Evolutionary conservation across 2,888 invertebrate genomes (phyloP), one percentile per base, ranked within the genome.

Genomic region (Agrochola lota): DNA sequence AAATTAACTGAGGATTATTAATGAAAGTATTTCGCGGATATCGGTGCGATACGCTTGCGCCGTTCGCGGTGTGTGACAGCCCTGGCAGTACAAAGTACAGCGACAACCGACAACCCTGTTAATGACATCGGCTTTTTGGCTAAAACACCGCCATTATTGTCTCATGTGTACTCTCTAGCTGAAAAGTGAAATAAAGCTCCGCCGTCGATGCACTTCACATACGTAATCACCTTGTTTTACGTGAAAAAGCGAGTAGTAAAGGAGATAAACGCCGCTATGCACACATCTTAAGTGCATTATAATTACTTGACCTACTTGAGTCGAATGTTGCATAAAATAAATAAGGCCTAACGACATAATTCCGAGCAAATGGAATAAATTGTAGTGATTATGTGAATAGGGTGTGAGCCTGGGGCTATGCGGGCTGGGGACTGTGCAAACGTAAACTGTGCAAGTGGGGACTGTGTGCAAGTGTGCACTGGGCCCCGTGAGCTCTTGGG

Each of bases 291-390:
- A 94, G 91, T 91, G 91, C 90, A 92, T 92, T 92, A 94, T 94
- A 94, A 94, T 94, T 92, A 92, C 88, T 84, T 83, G 86, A 84
- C 87, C 89, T 91, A 88, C 90, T 91, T 91, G 85, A 88, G 87
- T 89, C 78, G 87, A 88, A 89, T 85, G 85, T 92, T 91, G 91
- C 90, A 92, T 91, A 91, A 92, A 93, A 92, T 92, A 94, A 94
- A 93, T 91, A 92, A 84, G 74, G 79, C 87, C 85, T 94, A 93
- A 94, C 93, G 92, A 93, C 90, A 92, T 93, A 92, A 94, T 94
- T 92, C 86, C 89, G 85, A 81, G 86, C 84, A 91, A 92, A 91
- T 93, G 90, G 88, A 89, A 93, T 93, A 92, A 94, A 93, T 94
- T 90, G 87, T 82, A 84, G 91, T 90, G 92, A 92, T 94, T 92